These are phyloP conservation scores for Nymphicus hollandicus DNA, from an alignment of 2,113 vertebrate genomes.

Conservation along the genomic window DNA sequence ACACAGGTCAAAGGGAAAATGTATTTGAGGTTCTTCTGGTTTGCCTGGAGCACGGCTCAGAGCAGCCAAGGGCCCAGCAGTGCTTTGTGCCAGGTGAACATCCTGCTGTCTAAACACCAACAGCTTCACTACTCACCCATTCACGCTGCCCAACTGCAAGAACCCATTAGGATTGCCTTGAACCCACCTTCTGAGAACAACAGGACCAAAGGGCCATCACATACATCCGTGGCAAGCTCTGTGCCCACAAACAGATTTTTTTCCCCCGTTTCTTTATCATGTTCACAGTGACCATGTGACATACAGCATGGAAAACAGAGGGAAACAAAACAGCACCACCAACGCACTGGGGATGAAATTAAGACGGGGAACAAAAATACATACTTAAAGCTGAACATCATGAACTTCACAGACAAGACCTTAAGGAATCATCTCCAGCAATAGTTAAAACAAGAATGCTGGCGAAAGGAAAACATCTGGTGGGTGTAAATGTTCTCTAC, in stretches of 20 bases:
- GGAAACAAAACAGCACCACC: not conserved
- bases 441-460: not conserved
- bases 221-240: not conserved
- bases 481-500: not conserved
- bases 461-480: not conserved
- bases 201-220: not conserved
- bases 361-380: not conserved
- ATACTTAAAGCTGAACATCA: not conserved
- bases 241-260: not conserved
- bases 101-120: fast-evolving
- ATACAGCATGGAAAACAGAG: not conserved
- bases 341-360: not conserved
- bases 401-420: not conserved
- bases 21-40: not conserved
- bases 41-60: not conserved
- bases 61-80: not conserved
- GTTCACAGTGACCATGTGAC: fast-evolving
- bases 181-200: not conserved
- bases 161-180: not conserved
- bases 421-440: not conserved
- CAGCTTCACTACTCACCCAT: not conserved
- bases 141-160: not conserved
- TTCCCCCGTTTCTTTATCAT: fast-evolving
- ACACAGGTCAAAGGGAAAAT: not conserved
- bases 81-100: not conserved